These are phyloP conservation scores for Ammodytes dubius DNA, from an alignment of 2,113 vertebrate species.

Conservation along the genomic window DNA sequence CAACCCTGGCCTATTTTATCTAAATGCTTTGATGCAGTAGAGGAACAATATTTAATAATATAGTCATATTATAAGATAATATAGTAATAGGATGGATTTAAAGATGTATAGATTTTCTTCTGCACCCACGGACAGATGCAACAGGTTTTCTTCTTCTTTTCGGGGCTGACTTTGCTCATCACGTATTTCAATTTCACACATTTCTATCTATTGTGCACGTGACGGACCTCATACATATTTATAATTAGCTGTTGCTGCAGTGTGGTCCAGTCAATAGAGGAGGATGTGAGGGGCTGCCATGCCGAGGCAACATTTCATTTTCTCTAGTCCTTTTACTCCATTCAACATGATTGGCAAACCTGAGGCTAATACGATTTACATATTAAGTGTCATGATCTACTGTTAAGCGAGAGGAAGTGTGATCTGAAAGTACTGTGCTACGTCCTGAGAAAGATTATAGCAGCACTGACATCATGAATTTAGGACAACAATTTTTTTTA, in stretches of 20 bases:
- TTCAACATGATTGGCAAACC: slow-evolving; percentile 8
- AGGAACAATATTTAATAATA: not conserved
- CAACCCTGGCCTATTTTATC: not conserved
- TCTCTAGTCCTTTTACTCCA: not conserved
- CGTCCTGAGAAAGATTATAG: not conserved
- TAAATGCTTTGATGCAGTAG: slow-evolving; percentile 1
- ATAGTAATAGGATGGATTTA: not conserved
- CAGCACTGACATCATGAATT: not conserved
- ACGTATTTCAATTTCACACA: slow-evolving; percentile 1
- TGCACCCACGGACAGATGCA: not conserved
- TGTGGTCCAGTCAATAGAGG: not conserved
- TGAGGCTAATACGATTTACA: not conserved
- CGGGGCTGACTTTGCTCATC: not conserved
- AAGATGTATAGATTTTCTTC: not conserved
- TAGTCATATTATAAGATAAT: not conserved
- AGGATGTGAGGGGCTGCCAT: slow-evolving; percentile 16
- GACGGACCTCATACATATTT: not conserved
- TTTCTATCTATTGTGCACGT: not conserved
- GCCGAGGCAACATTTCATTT: slow-evolving; percentile 10
- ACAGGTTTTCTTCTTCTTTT: not conserved
- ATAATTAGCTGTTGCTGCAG: slow-evolving; percentile 9
- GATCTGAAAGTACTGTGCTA: not conserved
- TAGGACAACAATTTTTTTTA: slow-evolving; percentile 84
- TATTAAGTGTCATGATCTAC: not conserved
- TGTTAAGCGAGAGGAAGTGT: not conserved